A percentile compares a stretch with the other conserved stretches of the same genome.
Conservation (phyloP, 2,113 vertebrate genomes). For the Sitta europaea region DNA sequence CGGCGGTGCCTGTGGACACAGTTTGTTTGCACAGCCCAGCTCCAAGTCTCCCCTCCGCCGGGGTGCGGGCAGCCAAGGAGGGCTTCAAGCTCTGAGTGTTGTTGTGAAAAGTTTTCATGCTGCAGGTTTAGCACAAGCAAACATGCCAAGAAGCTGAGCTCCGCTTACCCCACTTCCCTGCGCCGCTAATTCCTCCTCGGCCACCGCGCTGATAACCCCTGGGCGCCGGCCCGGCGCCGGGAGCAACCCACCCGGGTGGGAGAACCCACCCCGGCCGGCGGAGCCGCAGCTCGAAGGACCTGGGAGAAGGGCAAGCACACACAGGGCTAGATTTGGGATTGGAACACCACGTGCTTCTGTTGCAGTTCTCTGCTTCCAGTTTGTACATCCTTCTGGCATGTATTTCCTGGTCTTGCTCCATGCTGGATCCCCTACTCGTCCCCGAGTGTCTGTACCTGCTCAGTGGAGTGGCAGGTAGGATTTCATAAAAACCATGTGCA, state of each 20-base stretch:
- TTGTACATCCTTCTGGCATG: background rate
- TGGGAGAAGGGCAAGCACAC: background rate
- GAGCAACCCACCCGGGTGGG: fast-evolving
- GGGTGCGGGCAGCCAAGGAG: background rate
- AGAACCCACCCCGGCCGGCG: fast-evolving
- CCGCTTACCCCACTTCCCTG: background rate
- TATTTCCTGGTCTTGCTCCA: fast-evolving
- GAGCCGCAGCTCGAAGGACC: background rate
- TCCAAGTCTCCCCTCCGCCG: background rate
- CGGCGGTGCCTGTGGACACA: fast-evolving
- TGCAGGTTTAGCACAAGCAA: slow-evolving; percentile 44
- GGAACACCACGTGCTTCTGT: fast-evolving
- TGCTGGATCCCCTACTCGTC: background rate
- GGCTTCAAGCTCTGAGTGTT: slow-evolving; percentile 33
- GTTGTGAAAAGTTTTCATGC: slow-evolving; percentile 46
- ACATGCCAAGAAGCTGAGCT: slow-evolving; percentile 4
- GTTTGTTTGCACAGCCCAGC: slow-evolving; percentile 13
- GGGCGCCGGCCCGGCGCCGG: background rate
- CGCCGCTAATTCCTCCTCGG: background rate
- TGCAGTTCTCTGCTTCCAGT: background rate
- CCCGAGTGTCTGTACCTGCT: background rate
- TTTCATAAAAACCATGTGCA: fast-evolving
- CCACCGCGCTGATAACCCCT: background rate
- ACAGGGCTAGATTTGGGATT: fast-evolving
- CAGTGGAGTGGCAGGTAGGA: fast-evolving